Evolutionary conservation across 2,113 vertebrate species (phyloP), one percentile per base, ranked within the genome.

Genomic region (Zosterops hypoxanthus): DNA sequence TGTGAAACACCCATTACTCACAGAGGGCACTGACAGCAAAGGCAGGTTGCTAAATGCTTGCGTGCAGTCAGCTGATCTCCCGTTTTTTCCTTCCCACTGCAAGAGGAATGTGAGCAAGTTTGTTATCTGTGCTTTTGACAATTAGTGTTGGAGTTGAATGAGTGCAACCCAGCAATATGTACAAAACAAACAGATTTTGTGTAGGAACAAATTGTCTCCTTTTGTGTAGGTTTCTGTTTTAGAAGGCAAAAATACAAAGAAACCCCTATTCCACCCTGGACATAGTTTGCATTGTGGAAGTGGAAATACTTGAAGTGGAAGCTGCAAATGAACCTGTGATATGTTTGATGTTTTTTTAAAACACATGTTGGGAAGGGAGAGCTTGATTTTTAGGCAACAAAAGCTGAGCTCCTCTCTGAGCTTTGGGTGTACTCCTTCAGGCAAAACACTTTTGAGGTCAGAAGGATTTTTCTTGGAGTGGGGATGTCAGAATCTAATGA

Each of bases 1-100:
- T 96, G 92, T 97, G 97, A 98, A 97, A 97, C 95, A 90, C 89
- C 59, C 82, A 59, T 92, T 53, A 29, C 83, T 94, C 72, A 68
- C 4, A 1, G 59, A 94, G 93, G 94, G 86, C 94, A 96, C 78
- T 79, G 94, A 88, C 84, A 90, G 87, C 71, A 29, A 55, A 87
- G 86, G 75, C 91, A 96, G 86, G 91, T 98, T 98, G 93, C 94
- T 94, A 90, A 89, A 91, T 39, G 68, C 90, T 91, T 49, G 19
- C 78, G 56, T 1, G 8, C 59, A 50, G 64, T 95, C 92, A 86
- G 72, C 92, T 95, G 90, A 80, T 88, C 46, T 50, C 34, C 29
- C 11, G 2, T 89, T 77, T 77, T 70, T 73, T 52, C 65, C 70
- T 92, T 69, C 56, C 49, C 55, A 53, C 49, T 72, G 63, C 47